Conservation (phyloP, 2,888 invertebrate species). For the Phortica okadai region DNA sequence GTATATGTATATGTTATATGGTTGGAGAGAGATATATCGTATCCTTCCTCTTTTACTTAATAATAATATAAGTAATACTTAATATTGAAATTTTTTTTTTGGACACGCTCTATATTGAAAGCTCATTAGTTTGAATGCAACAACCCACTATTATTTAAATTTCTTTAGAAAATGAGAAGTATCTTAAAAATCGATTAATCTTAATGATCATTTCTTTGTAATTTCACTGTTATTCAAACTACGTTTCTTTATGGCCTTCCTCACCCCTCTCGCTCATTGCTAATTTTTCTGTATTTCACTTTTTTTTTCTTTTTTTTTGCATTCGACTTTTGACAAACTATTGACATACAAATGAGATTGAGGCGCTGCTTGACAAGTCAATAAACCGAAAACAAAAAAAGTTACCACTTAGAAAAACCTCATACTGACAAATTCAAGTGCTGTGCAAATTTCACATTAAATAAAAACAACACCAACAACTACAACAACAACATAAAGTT, state of each 20-base stretch:
- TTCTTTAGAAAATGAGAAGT: neutral
- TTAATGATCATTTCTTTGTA: conserved; percentile 1
- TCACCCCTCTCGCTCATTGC: neutral
- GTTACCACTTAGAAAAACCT: conserved; percentile 40
- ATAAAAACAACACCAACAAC: conserved; percentile 47
- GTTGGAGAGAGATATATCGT: neutral
- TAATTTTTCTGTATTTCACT: conserved; percentile 15
- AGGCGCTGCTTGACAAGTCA: conserved; percentile 62
- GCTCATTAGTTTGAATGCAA: too few relatives aligned
- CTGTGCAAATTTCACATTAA: conserved; percentile 66
- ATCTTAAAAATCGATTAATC: conserved; percentile 12
- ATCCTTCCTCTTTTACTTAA: too few relatives aligned
- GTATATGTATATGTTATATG: neutral
- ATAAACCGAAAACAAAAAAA: conserved; percentile 56
- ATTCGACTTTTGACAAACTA: conserved; percentile 47
- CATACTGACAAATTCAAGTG: conserved; percentile 65
- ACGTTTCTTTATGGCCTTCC: neutral
- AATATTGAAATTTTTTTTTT: too few relatives aligned
- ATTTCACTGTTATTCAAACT: neutral
- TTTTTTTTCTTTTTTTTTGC: conserved; percentile 51
- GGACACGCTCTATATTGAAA: too few relatives aligned
- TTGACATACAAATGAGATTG: conserved; percentile 67
- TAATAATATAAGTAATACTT: too few relatives aligned
- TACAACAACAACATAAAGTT: conserved; percentile 43
- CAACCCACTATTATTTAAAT: neutral